phyloP scores from a whole-genome alignment of 2,888 invertebrate species.

The Gibbula magus region DNA sequence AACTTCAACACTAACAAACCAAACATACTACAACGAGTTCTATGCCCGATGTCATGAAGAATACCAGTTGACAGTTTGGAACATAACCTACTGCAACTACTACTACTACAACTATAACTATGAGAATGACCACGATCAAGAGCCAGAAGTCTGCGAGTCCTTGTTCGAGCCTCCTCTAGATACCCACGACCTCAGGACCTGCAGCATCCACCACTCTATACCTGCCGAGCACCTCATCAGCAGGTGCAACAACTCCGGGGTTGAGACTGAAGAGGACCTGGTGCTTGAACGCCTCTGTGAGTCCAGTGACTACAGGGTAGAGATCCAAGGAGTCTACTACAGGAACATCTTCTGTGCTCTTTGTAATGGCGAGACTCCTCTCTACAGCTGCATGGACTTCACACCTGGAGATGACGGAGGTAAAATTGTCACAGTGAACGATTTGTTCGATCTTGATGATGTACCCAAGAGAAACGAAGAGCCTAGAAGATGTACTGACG shows the following conservation, averaged over 20 bases:
- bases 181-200: neutral
- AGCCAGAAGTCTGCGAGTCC: neutral
- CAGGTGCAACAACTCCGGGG: neutral
- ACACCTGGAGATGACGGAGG: neutral
- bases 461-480: neutral
- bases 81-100: neutral
- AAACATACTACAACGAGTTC: neutral
- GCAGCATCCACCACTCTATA: neutral
- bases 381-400: neutral
- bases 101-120: neutral
- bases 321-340: neutral
- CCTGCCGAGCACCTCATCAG: neutral
- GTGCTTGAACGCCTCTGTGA: neutral
- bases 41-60: neutral
- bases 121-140: neutral
- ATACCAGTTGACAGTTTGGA: neutral
- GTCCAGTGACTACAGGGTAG: neutral
- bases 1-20: neutral
- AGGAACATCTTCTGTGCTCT: neutral
- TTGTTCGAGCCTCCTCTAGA: neutral
- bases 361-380: neutral
- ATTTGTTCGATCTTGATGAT: too few species aligned
- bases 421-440: neutral
- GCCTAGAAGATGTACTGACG: neutral
- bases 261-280: neutral